Evolutionary conservation across 1,140 invertebrate genomes (phyloP).

Genomic region (Aphis craccivora): DNA sequence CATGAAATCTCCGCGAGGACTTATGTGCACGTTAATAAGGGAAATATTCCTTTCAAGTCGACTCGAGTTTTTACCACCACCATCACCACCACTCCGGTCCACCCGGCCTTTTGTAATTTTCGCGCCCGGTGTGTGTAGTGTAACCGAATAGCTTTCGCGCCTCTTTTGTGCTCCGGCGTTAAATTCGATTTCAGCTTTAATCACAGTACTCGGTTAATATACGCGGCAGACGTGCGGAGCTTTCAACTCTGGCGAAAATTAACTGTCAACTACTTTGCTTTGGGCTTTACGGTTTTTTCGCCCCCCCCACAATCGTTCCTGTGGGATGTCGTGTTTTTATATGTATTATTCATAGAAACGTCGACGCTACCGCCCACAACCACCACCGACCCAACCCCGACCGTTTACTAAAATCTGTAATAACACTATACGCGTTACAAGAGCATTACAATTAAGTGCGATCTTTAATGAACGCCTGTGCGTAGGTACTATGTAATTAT

Average conservation of each 20-base stretch:
- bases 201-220: conserved; percentile 1
- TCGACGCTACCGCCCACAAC: not conserved
- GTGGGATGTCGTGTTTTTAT: conserved; percentile 25
- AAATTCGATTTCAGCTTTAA: conserved; percentile 49
- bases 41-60: conserved; percentile 51
- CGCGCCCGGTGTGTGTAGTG: not conserved
- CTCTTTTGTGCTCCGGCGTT: conserved; percentile 35
- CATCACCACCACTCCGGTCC: not conserved
- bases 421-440: not conserved
- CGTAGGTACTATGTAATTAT: not conserved
- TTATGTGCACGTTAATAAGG: not conserved
- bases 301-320: not conserved
- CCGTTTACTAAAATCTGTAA: conserved; percentile 24
- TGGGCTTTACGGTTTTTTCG: not conserved
- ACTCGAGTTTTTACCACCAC: conserved; percentile 34
- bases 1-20: conserved; percentile 39
- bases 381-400: not conserved
- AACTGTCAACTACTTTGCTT: conserved; percentile 24
- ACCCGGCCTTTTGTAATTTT: conserved; percentile 21
- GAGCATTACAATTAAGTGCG: not conserved
- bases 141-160: conserved; percentile 51
- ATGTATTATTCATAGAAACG: conserved; percentile 40
- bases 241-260: conserved; percentile 31
- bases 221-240: not conserved
- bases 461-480: not conserved